These are phyloP conservation scores for Ictalurus punctatus DNA, from an alignment of 2,113 vertebrate genomes.

Conservation along the genomic window DNA sequence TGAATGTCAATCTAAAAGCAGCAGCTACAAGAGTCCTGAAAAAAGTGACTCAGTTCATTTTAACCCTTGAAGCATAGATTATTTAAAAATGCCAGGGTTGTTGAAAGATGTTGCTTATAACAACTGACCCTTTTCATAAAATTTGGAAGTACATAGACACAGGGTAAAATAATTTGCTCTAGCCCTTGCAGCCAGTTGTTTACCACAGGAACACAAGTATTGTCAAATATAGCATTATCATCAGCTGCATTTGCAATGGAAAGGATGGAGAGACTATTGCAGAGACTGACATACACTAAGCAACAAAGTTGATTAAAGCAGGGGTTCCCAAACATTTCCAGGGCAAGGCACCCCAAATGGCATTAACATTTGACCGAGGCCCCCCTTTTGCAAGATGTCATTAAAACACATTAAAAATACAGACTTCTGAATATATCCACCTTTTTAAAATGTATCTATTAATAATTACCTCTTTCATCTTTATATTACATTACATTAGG, in stretches of 20 bases:
- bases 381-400: too few species aligned
- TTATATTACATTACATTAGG: too few species aligned
- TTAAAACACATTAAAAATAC: too few species aligned
- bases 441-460: too few species aligned
- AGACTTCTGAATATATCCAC: too few species aligned
- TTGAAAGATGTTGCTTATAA: neutral
- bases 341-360: too few species aligned
- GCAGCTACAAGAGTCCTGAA: neutral
- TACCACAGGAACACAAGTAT: neutral
- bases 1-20: neutral
- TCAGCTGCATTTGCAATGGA: neutral
- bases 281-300: neutral
- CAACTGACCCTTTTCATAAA: neutral
- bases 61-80: neutral
- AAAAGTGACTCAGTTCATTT: neutral
- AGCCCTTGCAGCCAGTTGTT: neutral
- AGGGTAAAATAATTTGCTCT: neutral
- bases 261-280: neutral
- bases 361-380: too few species aligned
- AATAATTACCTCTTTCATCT: too few species aligned
- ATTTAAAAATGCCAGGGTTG: too few species aligned
- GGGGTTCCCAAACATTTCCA: too few species aligned
- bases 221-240: neutral
- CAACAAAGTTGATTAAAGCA: neutral
- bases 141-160: neutral